Percentiles rank a stretch among this genome's conserved stretches.
Evolutionary conservation across 1,140 invertebrate genomes (phyloP).

Genomic region (Megathymus violae): DNA sequence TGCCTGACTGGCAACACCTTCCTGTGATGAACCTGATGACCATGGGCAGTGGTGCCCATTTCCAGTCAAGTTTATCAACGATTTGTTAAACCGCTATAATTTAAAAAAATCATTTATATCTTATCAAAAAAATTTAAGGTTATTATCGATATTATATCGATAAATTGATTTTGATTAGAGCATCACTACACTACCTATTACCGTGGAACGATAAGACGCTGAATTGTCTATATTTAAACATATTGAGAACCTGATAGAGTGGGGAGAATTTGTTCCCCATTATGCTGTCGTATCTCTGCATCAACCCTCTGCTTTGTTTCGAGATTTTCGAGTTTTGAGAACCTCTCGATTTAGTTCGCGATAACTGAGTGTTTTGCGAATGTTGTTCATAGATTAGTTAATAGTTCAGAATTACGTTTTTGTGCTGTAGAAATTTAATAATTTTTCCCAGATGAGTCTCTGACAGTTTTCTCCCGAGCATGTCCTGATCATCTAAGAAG

Average conservation of each 20-base stretch:
- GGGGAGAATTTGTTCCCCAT: slow-evolving; percentile 16
- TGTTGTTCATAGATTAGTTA: not conserved
- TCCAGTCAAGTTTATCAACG: too few species aligned
- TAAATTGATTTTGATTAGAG: not conserved
- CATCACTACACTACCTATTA: slow-evolving; percentile 12
- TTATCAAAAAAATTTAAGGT: too few species aligned
- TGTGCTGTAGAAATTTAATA: not conserved
- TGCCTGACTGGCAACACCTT: too few species aligned
- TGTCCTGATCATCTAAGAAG: too few species aligned
- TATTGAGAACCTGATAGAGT: slow-evolving; percentile 19
- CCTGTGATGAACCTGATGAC: too few species aligned
- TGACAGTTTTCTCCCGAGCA: too few species aligned
- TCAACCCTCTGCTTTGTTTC: not conserved
- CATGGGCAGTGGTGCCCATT: too few species aligned
- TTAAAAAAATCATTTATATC: too few species aligned
- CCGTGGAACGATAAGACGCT: slow-evolving; percentile 7
- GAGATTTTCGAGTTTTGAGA: not conserved
- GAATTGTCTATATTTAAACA: slow-evolving; percentile 24
- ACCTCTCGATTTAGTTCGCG: not conserved
- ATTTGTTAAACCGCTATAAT: too few species aligned
- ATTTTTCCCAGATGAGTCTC: too few species aligned
- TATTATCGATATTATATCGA: not conserved
- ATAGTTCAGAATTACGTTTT: not conserved
- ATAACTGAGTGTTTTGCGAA: not conserved
- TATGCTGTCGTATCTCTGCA: slow-evolving; percentile 13